Evolutionary conservation across 2,113 vertebrate genomes (phyloP), one percentile per base, ranked within the genome.

Genomic region (Cololabis saira): DNA sequence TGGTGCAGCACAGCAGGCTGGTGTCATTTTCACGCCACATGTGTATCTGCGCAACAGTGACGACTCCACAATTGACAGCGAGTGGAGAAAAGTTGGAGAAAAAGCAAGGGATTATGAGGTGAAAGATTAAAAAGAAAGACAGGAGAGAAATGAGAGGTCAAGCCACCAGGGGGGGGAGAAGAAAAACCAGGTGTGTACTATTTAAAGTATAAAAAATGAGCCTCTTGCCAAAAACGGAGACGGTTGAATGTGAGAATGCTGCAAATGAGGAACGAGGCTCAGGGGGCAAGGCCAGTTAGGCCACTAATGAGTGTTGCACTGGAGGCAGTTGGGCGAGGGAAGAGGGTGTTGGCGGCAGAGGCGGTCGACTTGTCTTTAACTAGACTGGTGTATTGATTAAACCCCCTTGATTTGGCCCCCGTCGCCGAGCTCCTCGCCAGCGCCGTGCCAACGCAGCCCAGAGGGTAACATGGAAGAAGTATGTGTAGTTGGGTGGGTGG

Each of bases 351-450:
- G 92, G 94, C 88, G 84, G 91, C 92, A 88, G 90, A 50, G 70
- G 92, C 91, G 87, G 92, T 82, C 85, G 40, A 76, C 67, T 78
- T 87, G 83, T 88, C 92, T 92, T 95, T 94, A 96, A 97, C 96
- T 94, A 95, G 95, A 96, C 95, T 95, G 94, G 94, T 95, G 94
- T 96, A 96, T 95, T 97, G 96, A 98, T 98, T 97, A 97, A 98
- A 98, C 94, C 82, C 82, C 41, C 93, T 95, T 95, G 95, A 95
- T 96, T 96, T 97, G 96, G 95, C 95, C 95, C 95, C 94, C 93
- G 92, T 93, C 91, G 68, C 91, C 76, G 0, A 71, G 85, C 76
- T 82, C 69, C 43, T 69, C 18, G 70, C 73, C 87, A 82, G 82
- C 92, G 87, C 91, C 85, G 56, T 87, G 90, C 87, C 88, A 88